phyloP scores from a whole-genome alignment of 2,113 vertebrate genomes.

The Trinectes maculatus region DNA sequence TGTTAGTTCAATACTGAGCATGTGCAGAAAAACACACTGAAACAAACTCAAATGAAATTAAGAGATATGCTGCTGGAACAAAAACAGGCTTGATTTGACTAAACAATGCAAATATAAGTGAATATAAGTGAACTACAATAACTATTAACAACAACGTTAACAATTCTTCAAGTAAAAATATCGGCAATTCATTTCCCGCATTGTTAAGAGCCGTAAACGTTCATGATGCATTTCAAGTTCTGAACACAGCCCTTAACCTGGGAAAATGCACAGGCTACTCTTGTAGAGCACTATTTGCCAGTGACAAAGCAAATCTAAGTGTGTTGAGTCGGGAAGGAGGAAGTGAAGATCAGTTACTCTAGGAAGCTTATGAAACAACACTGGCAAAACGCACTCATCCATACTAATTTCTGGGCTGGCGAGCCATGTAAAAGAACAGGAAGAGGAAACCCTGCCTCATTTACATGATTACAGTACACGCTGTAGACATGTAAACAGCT shows the following conservation, averaged over 20 bases:
- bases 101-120: too few relatives aligned
- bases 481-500: conserved; percentile 57
- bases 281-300: not conserved
- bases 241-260: not conserved
- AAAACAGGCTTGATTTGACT: too few relatives aligned
- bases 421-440: conserved; percentile 33
- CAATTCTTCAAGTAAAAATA: too few relatives aligned
- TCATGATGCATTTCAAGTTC: not conserved
- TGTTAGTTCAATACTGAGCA: not conserved
- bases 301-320: conserved; percentile 23
- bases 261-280: too few relatives aligned
- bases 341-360: conserved; percentile 28
- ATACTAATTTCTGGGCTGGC: conserved; percentile 27
- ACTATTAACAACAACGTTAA: too few relatives aligned
- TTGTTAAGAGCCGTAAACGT: too few relatives aligned
- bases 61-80: too few relatives aligned
- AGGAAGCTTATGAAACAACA: conserved; percentile 18
- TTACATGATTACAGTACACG: conserved; percentile 56
- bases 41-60: too few relatives aligned
- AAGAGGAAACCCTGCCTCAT: conserved; percentile 46
- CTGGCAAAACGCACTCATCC: conserved; percentile 43
- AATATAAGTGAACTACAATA: too few relatives aligned
- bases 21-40: not conserved
- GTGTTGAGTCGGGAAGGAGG: not conserved
- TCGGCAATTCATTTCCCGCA: too few relatives aligned